Evolutionary conservation across 2,888 invertebrate species (phyloP).

Genomic region (Lobophora halterata): DNA sequence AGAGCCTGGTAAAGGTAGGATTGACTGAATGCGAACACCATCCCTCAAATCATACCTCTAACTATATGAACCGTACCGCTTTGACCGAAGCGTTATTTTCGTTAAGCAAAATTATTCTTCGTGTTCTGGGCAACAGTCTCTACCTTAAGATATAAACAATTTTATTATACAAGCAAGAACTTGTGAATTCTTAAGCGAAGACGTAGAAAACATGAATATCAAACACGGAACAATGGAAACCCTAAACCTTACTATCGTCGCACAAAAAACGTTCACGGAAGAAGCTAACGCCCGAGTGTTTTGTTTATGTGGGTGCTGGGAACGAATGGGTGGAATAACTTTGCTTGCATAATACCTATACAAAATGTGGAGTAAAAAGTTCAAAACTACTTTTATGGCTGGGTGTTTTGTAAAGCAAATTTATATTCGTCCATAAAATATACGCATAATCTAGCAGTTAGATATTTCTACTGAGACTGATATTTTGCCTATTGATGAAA

Average conservation of each 20-base stretch:
- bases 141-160: conserved; percentile 35
- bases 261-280: conserved; percentile 32
- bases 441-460: too few species aligned
- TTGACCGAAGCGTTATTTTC: conserved; percentile 3
- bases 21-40: conserved; percentile 22
- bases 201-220: conserved; percentile 32
- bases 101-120: neutral
- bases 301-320: conserved; percentile 30
- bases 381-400: conserved; percentile 22
- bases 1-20: conserved; percentile 29
- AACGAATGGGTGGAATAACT: conserved; percentile 32
- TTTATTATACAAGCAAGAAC: conserved; percentile 47
- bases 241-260: conserved; percentile 23
- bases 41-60: neutral
- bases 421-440: conserved; percentile 9
- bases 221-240: conserved; percentile 28
- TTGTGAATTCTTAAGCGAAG: conserved; percentile 30
- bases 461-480: too few species aligned
- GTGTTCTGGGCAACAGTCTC: conserved; percentile 6
- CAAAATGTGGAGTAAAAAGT: conserved; percentile 30
- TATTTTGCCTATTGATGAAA: too few species aligned
- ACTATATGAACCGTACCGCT: conserved; percentile 9
- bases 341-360: conserved; percentile 31
- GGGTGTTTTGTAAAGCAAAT: conserved; percentile 16
- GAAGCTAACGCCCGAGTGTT: conserved; percentile 25